phyloP scores from a whole-genome alignment of 2,113 vertebrate species.

The Thomomys bottae region DNA sequence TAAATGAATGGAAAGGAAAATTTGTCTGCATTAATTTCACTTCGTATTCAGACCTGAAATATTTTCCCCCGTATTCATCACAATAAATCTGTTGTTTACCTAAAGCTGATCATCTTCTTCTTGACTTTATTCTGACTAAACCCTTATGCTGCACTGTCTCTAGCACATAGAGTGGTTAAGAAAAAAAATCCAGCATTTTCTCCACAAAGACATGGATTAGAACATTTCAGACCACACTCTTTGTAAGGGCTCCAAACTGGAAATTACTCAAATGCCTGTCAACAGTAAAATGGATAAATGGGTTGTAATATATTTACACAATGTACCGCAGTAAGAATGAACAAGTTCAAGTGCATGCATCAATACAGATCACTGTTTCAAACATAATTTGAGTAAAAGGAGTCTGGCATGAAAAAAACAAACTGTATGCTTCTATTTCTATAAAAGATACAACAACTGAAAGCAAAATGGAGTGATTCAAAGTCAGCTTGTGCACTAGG shows the following conservation, averaged over 20 bases:
- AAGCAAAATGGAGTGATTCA: background rate
- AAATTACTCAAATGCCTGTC: slow-evolving; percentile 42
- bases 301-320: background rate
- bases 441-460: slow-evolving; percentile 17
- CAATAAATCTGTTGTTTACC: background rate
- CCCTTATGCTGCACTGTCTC: background rate
- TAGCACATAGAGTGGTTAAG: background rate
- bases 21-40: background rate
- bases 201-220: slow-evolving; percentile 19
- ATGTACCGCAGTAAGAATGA: background rate
- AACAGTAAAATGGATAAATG: background rate
- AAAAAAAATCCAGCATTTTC: slow-evolving; percentile 16
- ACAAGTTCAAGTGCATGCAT: background rate
- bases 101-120: slow-evolving; percentile 7
- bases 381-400: background rate
- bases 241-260: background rate
- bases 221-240: background rate
- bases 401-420: slow-evolving; percentile 12
- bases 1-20: slow-evolving; percentile 13
- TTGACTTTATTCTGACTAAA: slow-evolving; percentile 25
- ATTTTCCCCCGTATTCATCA: background rate
- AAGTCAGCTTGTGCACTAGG: background rate
- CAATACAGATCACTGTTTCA: background rate
- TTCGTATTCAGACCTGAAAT: background rate
- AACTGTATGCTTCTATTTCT: background rate